A percentile compares a stretch with the other conserved stretches of the same genome.
phyloP scores from a whole-genome alignment of 2,113 vertebrate genomes.

The Crotalus viridis region DNA sequence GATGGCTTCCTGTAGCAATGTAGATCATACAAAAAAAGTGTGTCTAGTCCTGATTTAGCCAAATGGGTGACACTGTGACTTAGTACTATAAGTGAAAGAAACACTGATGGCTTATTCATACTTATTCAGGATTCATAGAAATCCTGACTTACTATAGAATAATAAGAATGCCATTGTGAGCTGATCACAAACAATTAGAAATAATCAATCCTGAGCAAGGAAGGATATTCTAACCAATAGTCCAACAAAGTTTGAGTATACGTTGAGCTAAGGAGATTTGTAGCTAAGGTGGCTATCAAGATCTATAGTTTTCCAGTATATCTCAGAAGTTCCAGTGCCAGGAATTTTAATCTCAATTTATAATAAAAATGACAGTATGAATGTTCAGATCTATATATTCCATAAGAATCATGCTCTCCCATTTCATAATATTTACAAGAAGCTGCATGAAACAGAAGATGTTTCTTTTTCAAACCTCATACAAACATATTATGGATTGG shows the following conservation, averaged over 20 bases:
- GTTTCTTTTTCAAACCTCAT: not conserved
- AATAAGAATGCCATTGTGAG: not conserved
- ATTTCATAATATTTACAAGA: not conserved
- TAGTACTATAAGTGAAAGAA: not conserved
- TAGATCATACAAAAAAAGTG: not conserved
- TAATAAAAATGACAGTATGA: not conserved
- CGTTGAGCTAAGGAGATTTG: not conserved
- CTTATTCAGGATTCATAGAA: not conserved
- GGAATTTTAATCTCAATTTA: not conserved
- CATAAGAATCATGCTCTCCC: not conserved
- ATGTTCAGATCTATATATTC: not conserved
- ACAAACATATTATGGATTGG: not conserved
- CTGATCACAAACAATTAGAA: not conserved
- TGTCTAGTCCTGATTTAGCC: not conserved
- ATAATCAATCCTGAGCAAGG: not conserved
- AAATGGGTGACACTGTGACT: not conserved
- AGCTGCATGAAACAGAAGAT: not conserved
- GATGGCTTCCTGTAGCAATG: not conserved
- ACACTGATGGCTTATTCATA: not conserved
- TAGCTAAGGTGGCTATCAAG: not conserved
- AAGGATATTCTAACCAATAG: not conserved
- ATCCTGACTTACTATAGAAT: not conserved
- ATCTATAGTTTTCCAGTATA: not conserved
- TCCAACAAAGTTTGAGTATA: not conserved
- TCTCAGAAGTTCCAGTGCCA: not conserved